Percentiles rank a stretch among this genome's conserved stretches.
Evolutionary conservation across 2,797 vertebrate species (phyloP).

Genomic region (Hydrocynus forskahlii): DNA sequence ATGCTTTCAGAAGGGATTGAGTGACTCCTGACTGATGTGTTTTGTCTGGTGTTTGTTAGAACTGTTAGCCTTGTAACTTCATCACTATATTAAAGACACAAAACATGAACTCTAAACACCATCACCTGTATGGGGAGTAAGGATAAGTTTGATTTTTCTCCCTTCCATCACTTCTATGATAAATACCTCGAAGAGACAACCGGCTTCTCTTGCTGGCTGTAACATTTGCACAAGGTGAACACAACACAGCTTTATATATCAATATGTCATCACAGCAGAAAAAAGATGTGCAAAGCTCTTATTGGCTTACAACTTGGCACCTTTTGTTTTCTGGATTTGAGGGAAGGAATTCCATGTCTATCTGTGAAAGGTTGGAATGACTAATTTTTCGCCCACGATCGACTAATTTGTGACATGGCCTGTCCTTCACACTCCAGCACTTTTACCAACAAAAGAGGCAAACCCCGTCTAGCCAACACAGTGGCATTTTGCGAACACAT

Average conservation of each 20-base stretch:
- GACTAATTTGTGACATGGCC: constrained; percentile 9
- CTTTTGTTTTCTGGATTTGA: background rate
- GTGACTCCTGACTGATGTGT: too few relatives aligned
- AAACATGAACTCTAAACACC: too few relatives aligned
- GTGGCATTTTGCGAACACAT: constrained; percentile 18
- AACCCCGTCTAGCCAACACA: background rate
- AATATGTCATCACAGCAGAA: background rate
- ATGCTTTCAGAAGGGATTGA: too few relatives aligned
- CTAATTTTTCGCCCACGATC: background rate
- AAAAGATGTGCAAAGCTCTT: background rate
- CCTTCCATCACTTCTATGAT: too few relatives aligned
- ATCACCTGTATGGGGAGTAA: too few relatives aligned
- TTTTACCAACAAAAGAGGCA: constrained; percentile 12
- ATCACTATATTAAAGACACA: too few relatives aligned
- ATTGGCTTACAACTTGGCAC: background rate
- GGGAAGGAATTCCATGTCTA: background rate
- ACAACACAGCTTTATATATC: background rate
- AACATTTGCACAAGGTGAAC: background rate
- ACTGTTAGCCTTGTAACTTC: too few relatives aligned
- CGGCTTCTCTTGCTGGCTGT: background rate
- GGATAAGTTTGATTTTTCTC: too few relatives aligned
- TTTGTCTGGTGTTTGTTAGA: too few relatives aligned
- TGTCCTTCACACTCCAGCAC: background rate
- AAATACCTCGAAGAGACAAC: too few relatives aligned
- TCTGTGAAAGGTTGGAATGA: background rate